Base-by-base conservation (phyloP, 2,797 vertebrate genomes). In the Otolemur crassicaudatus region DNA sequence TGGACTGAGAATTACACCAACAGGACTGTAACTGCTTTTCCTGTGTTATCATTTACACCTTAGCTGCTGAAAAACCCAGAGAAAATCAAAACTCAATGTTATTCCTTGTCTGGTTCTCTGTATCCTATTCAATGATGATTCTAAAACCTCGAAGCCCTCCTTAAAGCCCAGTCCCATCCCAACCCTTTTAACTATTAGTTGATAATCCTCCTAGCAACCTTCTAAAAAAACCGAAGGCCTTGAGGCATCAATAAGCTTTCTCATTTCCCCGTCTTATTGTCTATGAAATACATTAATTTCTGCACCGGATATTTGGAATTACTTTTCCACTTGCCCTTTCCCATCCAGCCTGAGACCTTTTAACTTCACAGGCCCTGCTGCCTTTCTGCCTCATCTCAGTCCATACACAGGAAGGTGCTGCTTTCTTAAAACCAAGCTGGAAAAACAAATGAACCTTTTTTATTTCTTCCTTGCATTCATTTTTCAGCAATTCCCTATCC, bases 221-320 rank as follows among this genome's bases (percentile, higher is more conserved):
- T 72, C 37, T 6, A 46, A 75, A 37, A 49, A 65, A 56, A 69
- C 69, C 25, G 53, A 49, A 89, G 73, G 49, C 29, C 25, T 80
- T 61, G 31, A 69, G 14, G 25, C 43, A 27, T 56, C 16, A 83
- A 37, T 83, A 76, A 69, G 69, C 31, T 23, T 81, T 37, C 12
- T 95, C 37, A 72, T 34, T 75, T 75, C 53, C 53, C 82, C 12
- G 37, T 20, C 17, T 81, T 67, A 76, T 49, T 60, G 40, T 53
- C 53, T 61, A 67, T n/a, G 77, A 83, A 84, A 72, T 58, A 3
- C 61, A 43, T 70, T 92, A 83, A 65, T 81, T 89, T 96, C 60
- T 90, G 13, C 60, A 73, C 13, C 27, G 8, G 9, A 76, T 29
- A 80, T 40, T 95, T 73, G 46, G 58, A 80, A 61, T 93, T 58